phyloP scores from a whole-genome alignment of 2,888 invertebrate genomes.

The Agonopterix subpropinquella region DNA sequence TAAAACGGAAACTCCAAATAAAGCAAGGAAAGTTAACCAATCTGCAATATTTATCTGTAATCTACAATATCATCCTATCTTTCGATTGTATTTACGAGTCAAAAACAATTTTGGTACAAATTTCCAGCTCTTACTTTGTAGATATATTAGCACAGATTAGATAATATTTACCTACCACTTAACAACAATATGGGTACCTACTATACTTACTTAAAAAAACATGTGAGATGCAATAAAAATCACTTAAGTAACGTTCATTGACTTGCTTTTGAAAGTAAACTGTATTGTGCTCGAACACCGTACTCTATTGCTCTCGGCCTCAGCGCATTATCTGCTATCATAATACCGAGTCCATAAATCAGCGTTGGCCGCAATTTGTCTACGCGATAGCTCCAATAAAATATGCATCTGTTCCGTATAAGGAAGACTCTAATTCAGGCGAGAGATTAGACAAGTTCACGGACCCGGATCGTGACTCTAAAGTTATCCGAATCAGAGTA shows the following conservation, averaged over 20 bases:
- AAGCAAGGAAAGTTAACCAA: too few relatives aligned
- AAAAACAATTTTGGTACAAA: too few relatives aligned
- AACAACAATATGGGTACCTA: too few relatives aligned
- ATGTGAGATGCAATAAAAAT: too few relatives aligned
- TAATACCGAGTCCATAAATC: conserved; percentile 28
- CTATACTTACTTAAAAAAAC: too few relatives aligned
- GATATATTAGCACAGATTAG: too few relatives aligned
- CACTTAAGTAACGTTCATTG: conserved; percentile 1
- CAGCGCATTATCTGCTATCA: conserved; percentile 9
- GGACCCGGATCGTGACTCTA: conserved; percentile 63
- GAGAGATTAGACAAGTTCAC: conserved; percentile 47
- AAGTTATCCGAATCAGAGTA: conserved; percentile 66
- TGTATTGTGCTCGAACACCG: conserved; percentile 1
- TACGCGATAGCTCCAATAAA: conserved; percentile 35
- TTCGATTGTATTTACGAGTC: too few relatives aligned
- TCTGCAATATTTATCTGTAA: too few relatives aligned
- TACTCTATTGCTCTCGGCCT: neutral
- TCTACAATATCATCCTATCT: too few relatives aligned
- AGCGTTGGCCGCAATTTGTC: conserved; percentile 32
- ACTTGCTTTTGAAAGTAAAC: conserved; percentile 1
- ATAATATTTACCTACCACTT: too few relatives aligned
- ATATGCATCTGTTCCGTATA: conserved; percentile 53
- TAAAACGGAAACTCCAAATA: too few relatives aligned
- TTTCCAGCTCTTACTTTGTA: too few relatives aligned
- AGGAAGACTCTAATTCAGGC: conserved; percentile 59